Evolutionary conservation across 1,140 invertebrate species (phyloP).

Genomic region (Zelostemma sp.): DNA sequence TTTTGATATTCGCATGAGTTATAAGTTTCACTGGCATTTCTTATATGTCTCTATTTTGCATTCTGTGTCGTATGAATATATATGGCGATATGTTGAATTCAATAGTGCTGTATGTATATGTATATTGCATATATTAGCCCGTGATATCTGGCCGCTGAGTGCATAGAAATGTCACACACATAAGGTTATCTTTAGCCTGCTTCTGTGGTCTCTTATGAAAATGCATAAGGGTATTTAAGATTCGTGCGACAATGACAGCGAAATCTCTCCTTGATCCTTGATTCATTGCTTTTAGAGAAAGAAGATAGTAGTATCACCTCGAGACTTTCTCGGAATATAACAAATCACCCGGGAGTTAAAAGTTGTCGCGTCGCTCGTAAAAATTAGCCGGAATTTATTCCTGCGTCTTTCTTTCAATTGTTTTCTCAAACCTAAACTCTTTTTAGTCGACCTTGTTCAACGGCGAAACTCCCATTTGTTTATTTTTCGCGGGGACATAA

Average conservation of each 20-base stretch:
- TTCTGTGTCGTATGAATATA: conserved; percentile 6
- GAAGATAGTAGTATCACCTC: conserved; percentile 34
- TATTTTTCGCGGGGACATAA: conserved; percentile 32
- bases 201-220: conserved; percentile 27
- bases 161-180: conserved; percentile 35
- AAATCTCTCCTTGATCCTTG: conserved; percentile 34
- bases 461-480: conserved; percentile 36
- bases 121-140: conserved; percentile 5
- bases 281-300: conserved; percentile 34
- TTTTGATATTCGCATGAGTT: conserved; percentile 7
- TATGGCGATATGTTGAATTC: conserved; percentile 11
- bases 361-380: conserved; percentile 25
- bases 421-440: conserved; percentile 35
- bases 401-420: conserved; percentile 21
- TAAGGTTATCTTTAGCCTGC: conserved; percentile 29
- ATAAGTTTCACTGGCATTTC: conserved; percentile 1
- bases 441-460: conserved; percentile 20
- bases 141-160: conserved; percentile 12
- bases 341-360: conserved; percentile 39
- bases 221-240: conserved; percentile 35
- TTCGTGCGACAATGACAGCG: conserved; percentile 25
- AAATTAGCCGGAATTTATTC: conserved; percentile 37
- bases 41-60: conserved; percentile 7
- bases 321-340: conserved; percentile 27
- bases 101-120: conserved; percentile 7